Evolutionary conservation across 2,797 vertebrate species (phyloP).

Genomic region (Mallotus villosus): DNA sequence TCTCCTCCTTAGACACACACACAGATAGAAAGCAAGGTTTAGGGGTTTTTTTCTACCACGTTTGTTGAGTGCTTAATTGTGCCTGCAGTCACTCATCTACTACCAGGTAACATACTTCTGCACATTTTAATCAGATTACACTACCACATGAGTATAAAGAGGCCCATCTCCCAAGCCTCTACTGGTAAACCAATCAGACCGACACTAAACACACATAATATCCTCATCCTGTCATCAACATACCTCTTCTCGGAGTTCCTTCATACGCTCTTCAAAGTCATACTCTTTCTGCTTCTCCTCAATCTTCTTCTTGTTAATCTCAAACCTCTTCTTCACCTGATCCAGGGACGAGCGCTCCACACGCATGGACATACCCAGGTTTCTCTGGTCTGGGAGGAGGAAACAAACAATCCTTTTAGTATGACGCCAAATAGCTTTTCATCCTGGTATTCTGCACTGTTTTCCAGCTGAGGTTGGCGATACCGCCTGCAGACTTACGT

Average conservation of each 20-base stretch:
- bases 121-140: too few relatives aligned
- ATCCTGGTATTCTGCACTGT: not conserved
- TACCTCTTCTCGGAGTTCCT: constrained; percentile 95
- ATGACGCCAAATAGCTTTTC: not conserved
- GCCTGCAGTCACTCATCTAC: not conserved
- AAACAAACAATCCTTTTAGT: not conserved
- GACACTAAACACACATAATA: not conserved
- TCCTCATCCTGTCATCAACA: constrained; percentile 36
- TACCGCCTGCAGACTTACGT: constrained; percentile 80
- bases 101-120: not conserved
- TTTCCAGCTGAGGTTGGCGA: not conserved
- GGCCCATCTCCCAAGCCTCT: not conserved
- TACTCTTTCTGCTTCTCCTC: constrained; percentile 99
- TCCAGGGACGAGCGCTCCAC: constrained; percentile 96
- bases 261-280: constrained; percentile 98
- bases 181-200: not conserved
- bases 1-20: constrained; percentile 83
- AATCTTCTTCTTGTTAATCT: constrained; percentile 97
- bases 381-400: constrained; percentile 86
- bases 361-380: constrained; percentile 97
- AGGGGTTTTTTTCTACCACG: not conserved
- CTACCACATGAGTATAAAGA: not conserved
- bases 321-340: constrained; percentile 97
- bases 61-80: not conserved
- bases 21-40: constrained; percentile 2